These are phyloP conservation scores for Cassiopea xamachana DNA, from an alignment of 30 jellyfish, hydroid and myxozoan genomes.

Conservation along the genomic window DNA sequence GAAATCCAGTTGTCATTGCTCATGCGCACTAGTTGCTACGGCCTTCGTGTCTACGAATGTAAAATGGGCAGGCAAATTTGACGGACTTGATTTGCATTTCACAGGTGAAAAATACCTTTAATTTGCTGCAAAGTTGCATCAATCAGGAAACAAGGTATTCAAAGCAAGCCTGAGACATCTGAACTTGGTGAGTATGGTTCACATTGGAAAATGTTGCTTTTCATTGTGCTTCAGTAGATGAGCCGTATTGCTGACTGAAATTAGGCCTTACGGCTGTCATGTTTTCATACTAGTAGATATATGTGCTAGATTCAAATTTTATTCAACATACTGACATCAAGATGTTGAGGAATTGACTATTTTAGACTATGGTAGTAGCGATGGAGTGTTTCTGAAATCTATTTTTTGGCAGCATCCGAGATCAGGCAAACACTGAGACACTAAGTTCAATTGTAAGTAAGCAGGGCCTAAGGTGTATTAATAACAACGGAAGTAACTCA, in stretches of 20 bases:
- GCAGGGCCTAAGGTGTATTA: not conserved
- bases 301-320: not conserved
- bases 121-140: constrained; percentile 8
- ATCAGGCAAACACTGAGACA: not conserved
- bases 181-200: not conserved
- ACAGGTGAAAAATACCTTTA: not conserved
- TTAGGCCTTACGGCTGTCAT: not conserved
- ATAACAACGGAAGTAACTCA: not conserved
- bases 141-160: not conserved
- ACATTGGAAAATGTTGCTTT: not conserved
- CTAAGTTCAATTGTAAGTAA: not conserved
- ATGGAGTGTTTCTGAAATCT: not conserved
- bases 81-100: not conserved
- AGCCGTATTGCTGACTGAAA: not conserved
- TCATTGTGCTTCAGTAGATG: not conserved
- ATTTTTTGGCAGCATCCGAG: not conserved
- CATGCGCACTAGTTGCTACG: constrained; percentile 57
- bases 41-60: not conserved
- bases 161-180: not conserved
- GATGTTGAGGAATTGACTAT: too few species aligned
- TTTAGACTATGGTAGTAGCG: too few species aligned
- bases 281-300: not conserved
- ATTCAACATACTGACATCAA: too few species aligned
- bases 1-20: constrained; percentile 7
- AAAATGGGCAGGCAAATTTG: constrained; percentile 68